Evolutionary conservation across 2,797 vertebrate species (phyloP).

Genomic region (Scleropages formosus): DNA sequence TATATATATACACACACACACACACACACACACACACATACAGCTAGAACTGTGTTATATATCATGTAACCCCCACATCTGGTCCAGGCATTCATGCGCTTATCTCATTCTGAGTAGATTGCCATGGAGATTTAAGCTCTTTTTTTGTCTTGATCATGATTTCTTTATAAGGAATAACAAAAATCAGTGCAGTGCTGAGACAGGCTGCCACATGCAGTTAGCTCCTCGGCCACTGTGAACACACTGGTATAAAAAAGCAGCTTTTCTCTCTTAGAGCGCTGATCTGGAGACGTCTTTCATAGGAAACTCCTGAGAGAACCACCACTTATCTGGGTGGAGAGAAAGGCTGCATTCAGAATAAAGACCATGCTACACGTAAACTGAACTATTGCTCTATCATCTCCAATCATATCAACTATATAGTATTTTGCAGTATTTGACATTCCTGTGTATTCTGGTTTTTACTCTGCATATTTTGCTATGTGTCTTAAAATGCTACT

Average conservation of each 20-base stretch:
- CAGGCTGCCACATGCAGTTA: neutral
- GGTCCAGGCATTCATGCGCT: neutral
- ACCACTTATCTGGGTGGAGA: too few relatives aligned
- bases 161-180: neutral
- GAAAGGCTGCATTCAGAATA: neutral
- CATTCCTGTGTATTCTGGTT: conserved; percentile 51
- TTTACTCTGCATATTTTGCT: conserved; percentile 45
- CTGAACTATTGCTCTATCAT: conserved; percentile 65
- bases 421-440: conserved; percentile 48
- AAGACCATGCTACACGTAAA: conserved; percentile 43
- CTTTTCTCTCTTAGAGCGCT: neutral
- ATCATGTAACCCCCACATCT: neutral
- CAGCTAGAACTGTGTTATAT: neutral
- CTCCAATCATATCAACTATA: conserved; percentile 62
- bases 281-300: neutral
- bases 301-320: neutral
- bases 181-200: neutral
- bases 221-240: neutral
- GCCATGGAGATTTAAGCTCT: neutral
- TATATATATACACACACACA: too few relatives aligned
- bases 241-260: neutral
- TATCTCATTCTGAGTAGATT: neutral
- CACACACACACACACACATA: neutral
- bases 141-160: neutral
- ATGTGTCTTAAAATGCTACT: conserved; percentile 45